These are phyloP conservation scores for Tetramorium simillimum DNA, from an alignment of 1,140 invertebrate genomes.

Conservation along the genomic window DNA sequence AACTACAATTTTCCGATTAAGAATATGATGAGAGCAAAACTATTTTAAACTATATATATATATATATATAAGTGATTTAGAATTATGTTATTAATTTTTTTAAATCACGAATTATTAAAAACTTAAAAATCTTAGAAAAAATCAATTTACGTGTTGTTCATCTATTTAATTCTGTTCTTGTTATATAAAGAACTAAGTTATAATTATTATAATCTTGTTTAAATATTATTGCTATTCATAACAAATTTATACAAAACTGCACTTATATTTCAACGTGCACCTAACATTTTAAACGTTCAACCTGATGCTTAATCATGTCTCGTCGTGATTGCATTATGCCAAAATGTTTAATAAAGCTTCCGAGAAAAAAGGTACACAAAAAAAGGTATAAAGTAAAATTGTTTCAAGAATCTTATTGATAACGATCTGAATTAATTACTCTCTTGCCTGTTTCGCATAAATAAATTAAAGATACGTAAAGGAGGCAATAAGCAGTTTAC, in stretches of 20 bases:
- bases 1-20: background rate
- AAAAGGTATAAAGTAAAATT: background rate
- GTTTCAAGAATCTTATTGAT: background rate
- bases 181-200: background rate
- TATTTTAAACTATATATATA: background rate
- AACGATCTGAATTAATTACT: background rate
- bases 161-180: background rate
- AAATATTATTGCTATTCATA: background rate
- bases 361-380: background rate
- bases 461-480: background rate
- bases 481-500: background rate
- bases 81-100: background rate
- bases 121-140: background rate
- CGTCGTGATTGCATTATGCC: background rate
- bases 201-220: background rate
- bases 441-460: background rate
- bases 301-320: conserved; percentile 40
- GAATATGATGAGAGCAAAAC: background rate
- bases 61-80: no score
- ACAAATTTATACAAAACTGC: conserved; percentile 42
- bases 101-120: background rate
- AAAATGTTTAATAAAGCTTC: background rate
- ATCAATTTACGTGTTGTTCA: background rate
- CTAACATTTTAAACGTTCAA: conserved; percentile 8
- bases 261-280: conserved; percentile 31